Percentiles rank a stretch among this genome's conserved stretches.
Conservation (phyloP, 1,140 invertebrate genomes). For the Mactra quadrangularis region DNA sequence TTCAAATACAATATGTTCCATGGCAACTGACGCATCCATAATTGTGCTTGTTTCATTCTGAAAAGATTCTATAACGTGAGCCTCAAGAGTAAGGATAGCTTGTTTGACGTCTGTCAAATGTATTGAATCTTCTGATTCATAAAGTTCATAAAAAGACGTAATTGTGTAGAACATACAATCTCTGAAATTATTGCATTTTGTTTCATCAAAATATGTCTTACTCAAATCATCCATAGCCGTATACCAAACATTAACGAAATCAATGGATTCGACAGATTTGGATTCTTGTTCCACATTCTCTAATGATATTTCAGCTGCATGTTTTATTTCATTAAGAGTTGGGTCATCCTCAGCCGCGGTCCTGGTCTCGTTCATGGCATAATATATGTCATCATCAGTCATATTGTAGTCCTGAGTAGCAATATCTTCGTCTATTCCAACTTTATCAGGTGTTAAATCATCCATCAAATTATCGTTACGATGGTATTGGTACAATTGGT, state of each 20-base stretch:
- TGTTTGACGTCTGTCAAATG: no score
- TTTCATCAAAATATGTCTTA: no score
- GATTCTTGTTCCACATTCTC: neutral
- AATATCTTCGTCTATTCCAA: constrained; percentile 12
- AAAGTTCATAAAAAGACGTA: no score
- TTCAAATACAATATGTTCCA: no score
- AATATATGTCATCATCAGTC: constrained; percentile 13
- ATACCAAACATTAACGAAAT: constrained; percentile 42
- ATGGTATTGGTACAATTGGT: neutral
- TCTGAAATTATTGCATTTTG: no score
- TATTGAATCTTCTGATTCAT: no score
- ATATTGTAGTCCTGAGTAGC: constrained; percentile 36
- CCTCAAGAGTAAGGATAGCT: no score
- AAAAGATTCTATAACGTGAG: no score
- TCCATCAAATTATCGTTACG: neutral
- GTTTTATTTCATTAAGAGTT: neutral
- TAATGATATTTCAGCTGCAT: neutral
- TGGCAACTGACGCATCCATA: no score
- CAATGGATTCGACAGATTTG: neutral
- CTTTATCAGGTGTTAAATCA: constrained; percentile 19
- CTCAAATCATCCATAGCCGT: constrained; percentile 46
- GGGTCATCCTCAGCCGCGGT: neutral
- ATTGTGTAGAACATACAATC: no score
- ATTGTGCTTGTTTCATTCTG: no score
- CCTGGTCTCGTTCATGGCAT: constrained; percentile 21